These are phyloP conservation scores for Petroica traversi DNA, from an alignment of 2,113 vertebrate genomes.

Conservation along the genomic window DNA sequence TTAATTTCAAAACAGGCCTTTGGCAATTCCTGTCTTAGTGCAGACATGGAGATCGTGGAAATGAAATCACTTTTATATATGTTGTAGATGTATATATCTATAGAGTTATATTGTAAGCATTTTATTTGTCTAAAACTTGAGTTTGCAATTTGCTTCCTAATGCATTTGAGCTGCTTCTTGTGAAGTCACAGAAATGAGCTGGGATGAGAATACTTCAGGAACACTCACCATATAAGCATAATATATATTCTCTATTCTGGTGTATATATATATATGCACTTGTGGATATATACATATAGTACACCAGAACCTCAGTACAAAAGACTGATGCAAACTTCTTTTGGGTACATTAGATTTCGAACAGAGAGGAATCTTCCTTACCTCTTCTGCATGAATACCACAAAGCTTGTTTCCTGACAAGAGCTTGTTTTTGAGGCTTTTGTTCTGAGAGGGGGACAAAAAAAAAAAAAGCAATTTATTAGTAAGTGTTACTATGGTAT, in stretches of 20 bases:
- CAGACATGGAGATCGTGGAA: neutral
- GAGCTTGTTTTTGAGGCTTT: constrained; percentile 97
- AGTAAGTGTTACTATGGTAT: constrained; percentile 1
- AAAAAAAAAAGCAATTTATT: neutral
- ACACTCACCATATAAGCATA: neutral
- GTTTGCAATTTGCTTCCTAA: neutral
- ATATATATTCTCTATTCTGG: neutral
- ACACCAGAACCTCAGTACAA: neutral
- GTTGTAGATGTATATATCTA: neutral
- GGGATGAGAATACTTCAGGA: neutral
- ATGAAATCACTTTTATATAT: neutral
- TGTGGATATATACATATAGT: too few species aligned
- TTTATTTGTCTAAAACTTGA: neutral
- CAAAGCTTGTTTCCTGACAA: constrained; percentile 94
- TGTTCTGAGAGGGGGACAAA: constrained; percentile 81
- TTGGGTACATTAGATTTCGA: neutral
- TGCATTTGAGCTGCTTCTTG: neutral
- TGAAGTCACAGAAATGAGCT: neutral
- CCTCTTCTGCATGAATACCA: constrained; percentile 94
- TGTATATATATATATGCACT: too few species aligned
- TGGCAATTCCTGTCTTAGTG: neutral
- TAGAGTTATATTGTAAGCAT: neutral
- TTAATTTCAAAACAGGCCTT: neutral
- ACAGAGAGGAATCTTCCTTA: constrained; percentile 59
- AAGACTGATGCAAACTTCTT: neutral